These are phyloP conservation scores for Xyrichtys novacula DNA, from an alignment of 2,797 vertebrate species.

Conservation along the genomic window DNA sequence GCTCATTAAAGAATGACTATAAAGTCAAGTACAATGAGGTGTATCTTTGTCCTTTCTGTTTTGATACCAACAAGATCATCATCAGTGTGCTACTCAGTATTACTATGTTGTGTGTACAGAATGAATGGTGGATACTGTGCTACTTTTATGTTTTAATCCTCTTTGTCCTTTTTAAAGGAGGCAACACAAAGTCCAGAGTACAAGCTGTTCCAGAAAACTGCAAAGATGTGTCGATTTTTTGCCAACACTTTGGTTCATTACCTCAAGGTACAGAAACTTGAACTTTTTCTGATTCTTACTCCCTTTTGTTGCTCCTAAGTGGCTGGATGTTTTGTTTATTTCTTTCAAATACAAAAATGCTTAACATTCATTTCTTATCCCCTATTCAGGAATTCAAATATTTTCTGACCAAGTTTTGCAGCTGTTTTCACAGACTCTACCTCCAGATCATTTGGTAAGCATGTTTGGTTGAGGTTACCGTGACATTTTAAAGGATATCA, in stretches of 20 bases:
- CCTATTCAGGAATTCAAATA: slow-evolving; percentile 89
- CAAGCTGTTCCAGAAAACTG: slow-evolving; percentile 93
- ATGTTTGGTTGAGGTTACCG: not conserved
- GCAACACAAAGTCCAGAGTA: slow-evolving; percentile 83
- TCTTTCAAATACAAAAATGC: not conserved
- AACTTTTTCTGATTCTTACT: not conserved
- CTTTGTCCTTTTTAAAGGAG: slow-evolving; percentile 79
- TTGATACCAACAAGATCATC: not conserved
- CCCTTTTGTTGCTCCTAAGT: not conserved
- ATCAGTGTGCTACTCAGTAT: not conserved
- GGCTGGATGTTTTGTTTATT: not conserved
- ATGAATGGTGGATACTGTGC: not conserved
- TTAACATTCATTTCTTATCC: slow-evolving; percentile 3
- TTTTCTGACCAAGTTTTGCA: slow-evolving; percentile 87
- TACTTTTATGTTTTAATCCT: slow-evolving; percentile 18
- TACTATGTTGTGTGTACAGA: not conserved
- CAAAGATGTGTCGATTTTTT: slow-evolving; percentile 96
- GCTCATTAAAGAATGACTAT: not conserved
- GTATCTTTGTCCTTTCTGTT: slow-evolving; percentile 14
- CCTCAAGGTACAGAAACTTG: slow-evolving; percentile 87
- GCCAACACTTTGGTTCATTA: slow-evolving; percentile 95
- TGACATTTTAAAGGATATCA: no score
- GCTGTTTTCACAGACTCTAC: slow-evolving; percentile 88
- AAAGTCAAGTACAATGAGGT: not conserved
- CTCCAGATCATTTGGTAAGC: slow-evolving; percentile 91